Evolutionary conservation across 2,113 vertebrate genomes (phyloP), one percentile per base, ranked within the genome.

Genomic region (Ptychochromis oligacanthus): DNA sequence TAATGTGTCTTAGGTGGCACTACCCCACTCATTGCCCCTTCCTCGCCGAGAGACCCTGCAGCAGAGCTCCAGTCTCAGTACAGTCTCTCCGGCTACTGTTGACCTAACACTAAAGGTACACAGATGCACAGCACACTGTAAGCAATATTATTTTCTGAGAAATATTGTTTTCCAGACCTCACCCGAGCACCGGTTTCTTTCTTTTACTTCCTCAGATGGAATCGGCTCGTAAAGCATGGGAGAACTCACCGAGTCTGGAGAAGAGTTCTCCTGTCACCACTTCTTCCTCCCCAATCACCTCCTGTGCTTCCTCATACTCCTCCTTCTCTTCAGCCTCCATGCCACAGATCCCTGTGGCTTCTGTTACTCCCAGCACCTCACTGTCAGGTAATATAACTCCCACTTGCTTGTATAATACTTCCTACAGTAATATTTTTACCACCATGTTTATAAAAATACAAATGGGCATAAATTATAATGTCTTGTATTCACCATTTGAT

Each of bases 201-300:
- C 6, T 9, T 24, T 75, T 7, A 67, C 38, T 49, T 83, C 77
- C 89, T 81, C 89, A 99, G 98, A 99, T 99, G 98, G 98, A 99
- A 86, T 99, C 98, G 3, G 98, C 98, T 14, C 97, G 98, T 14
- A 99, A 99, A 91, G 98, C 98, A 0, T 99, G 98, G 98, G 98
- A 99, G 92, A 99, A 99, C 95, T 99, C 98, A 9, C 98, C 98
- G 2, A 99, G 95, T 77, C 93, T 99, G 83, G 98, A 99, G 86
- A 99, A 99, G 88, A 97, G 94, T 46, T 97, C 97, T 0, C 98
- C 98, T 0, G 97, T 97, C 85, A 97, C 97, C 7, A 97, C 98
- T 3, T 94, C 97, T 17, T 97, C 97, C 0, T 97, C 98, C 87
- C 97, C 98, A 11, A 97, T 97, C 86, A 95, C 95, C 40, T 96